Percentiles rank a stretch among this genome's conserved stretches.
These are phyloP conservation scores for Meriones unguiculatus DNA, from an alignment of 2,113 vertebrate species.

Conservation along the genomic window DNA sequence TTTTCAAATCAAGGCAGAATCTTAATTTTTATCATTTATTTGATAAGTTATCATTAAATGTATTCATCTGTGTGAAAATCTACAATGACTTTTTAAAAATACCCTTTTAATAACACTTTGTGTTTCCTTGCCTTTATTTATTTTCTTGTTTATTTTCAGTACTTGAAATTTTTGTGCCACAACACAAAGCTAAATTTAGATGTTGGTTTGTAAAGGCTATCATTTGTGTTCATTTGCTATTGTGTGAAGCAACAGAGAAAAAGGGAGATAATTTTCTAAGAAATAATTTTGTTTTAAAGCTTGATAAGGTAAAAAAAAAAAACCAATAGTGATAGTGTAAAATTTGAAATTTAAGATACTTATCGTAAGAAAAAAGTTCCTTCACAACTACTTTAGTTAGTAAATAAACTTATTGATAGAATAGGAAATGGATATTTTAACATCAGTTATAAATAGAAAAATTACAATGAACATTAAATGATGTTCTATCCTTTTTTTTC, in stretches of 20 bases:
- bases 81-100: background rate
- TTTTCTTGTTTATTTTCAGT: background rate
- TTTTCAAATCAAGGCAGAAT: background rate
- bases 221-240: background rate
- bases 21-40: background rate
- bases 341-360: background rate
- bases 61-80: background rate
- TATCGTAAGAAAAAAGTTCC: background rate
- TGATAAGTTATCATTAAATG: background rate
- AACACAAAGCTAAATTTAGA: background rate
- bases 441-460: constrained; percentile 81
- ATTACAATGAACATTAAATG: constrained; percentile 81
- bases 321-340: background rate
- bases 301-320: background rate
- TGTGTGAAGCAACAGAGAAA: background rate
- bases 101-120: background rate
- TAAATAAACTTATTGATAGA: constrained; percentile 50
- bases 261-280: background rate
- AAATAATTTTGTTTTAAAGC: constrained; percentile 49
- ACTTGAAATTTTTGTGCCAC: background rate
- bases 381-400: background rate
- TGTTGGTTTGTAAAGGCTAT: background rate
- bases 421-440: constrained; percentile 73
- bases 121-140: background rate
- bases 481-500: constrained; percentile 60